Conservation (phyloP, 1,140 invertebrate species). For the Atta colombica region DNA sequence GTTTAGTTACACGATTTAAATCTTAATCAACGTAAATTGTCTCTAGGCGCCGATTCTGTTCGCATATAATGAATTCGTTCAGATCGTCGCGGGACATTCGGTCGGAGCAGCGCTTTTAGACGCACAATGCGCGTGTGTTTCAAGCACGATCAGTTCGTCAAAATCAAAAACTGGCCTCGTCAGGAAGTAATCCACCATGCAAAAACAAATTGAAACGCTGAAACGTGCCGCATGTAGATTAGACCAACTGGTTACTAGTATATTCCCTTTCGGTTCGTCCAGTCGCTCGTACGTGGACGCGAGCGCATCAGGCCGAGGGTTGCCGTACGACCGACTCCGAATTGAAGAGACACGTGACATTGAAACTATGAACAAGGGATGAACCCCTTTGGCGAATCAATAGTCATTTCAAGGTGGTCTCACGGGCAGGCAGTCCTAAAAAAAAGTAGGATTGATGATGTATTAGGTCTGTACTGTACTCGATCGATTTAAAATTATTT, state of each 20-base stretch:
- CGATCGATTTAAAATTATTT: not conserved
- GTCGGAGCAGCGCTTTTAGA: not conserved
- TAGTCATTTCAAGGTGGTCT: conserved; percentile 72
- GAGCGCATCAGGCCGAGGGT: not conserved
- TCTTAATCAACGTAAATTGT: conserved; percentile 34
- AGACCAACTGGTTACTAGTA: conserved; percentile 74
- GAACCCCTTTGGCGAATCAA: conserved; percentile 75
- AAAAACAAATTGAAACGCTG: conserved; percentile 77
- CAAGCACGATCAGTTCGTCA: not conserved
- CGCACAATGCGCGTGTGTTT: not conserved
- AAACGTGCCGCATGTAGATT: conserved; percentile 75
- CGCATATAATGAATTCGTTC: conserved; percentile 31
- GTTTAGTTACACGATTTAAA: conserved; percentile 11
- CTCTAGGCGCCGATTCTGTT: not conserved
- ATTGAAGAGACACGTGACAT: conserved; percentile 76
- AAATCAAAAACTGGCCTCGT: conserved; percentile 56
- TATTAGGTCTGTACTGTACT: not conserved
- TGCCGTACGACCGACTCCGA: conserved; percentile 35
- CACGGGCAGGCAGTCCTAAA: conserved; percentile 41
- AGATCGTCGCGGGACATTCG: not conserved
- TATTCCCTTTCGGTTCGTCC: conserved; percentile 50
- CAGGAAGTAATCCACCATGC: conserved; percentile 62
- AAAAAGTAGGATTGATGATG: conserved; percentile 1
- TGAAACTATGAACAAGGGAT: conserved; percentile 75
- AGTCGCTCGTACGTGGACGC: not conserved